Evolutionary conservation across 2,888 invertebrate genomes (phyloP).

Genomic region (Scaptomyza parva): DNA sequence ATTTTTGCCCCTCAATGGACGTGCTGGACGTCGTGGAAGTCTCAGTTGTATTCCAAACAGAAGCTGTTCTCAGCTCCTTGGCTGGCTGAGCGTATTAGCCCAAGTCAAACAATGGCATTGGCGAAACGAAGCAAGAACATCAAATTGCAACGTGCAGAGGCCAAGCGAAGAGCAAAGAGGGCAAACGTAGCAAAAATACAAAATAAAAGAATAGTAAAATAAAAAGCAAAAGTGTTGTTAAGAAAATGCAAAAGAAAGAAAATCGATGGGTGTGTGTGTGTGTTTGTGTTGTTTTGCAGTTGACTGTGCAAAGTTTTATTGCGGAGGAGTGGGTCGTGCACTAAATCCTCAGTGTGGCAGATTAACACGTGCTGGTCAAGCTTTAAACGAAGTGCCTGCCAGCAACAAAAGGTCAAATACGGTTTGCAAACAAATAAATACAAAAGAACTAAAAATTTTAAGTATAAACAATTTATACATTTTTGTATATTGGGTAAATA

Average conservation of each 20-base stretch:
- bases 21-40: conserved; percentile 68
- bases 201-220: conserved; percentile 12
- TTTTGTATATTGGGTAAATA: background rate
- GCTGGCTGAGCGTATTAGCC: conserved; percentile 69
- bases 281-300: conserved; percentile 26
- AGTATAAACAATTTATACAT: background rate
- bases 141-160: conserved; percentile 68
- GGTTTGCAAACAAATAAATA: conserved; percentile 37
- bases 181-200: background rate
- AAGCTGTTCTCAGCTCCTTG: conserved; percentile 36
- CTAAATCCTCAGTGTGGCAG: conserved; percentile 74
- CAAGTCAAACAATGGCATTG: conserved; percentile 78
- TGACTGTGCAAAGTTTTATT: conserved; percentile 45
- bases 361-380: conserved; percentile 72
- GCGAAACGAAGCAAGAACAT: conserved; percentile 56
- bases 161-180: conserved; percentile 6
- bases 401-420: conserved; percentile 63
- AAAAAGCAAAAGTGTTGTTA: conserved; percentile 66
- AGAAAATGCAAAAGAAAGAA: conserved; percentile 76
- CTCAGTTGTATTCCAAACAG: conserved; percentile 67
- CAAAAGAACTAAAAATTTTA: background rate
- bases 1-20: conserved; percentile 54
- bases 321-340: conserved; percentile 27
- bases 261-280: conserved; percentile 59
- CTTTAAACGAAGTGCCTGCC: conserved; percentile 27